Conservation (phyloP, 2,888 invertebrate species). For the Epinotia demarniana region DNA sequence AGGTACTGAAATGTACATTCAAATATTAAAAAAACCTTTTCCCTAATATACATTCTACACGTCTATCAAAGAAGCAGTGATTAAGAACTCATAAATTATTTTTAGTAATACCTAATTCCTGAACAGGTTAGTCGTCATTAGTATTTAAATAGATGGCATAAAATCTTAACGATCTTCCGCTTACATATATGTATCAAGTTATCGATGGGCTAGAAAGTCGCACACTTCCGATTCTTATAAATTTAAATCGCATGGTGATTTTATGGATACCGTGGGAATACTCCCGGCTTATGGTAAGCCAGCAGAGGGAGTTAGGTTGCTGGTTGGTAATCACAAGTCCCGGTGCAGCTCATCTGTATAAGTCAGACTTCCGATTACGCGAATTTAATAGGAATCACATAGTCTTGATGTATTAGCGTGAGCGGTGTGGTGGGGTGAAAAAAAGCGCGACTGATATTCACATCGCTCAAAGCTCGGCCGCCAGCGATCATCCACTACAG, state of each 20-base stretch:
- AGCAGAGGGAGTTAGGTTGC: slow-evolving; percentile 13
- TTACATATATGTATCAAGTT: slow-evolving; percentile 15
- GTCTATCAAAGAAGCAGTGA: background rate
- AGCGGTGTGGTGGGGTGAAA: no score
- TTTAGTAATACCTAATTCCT: background rate
- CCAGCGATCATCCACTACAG: no score
- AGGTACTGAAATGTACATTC: background rate
- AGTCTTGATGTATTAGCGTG: no score
- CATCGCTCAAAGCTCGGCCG: no score
- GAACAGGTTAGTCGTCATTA: background rate
- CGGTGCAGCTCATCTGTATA: no score
- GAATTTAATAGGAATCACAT: no score
- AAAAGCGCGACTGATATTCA: no score
- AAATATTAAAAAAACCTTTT: slow-evolving; percentile 5
- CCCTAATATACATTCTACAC: background rate
- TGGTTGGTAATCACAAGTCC: background rate
- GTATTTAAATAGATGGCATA: background rate
- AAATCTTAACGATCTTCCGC: slow-evolving; percentile 17
- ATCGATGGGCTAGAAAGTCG: slow-evolving; percentile 20
- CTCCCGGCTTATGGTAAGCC: slow-evolving; percentile 13
- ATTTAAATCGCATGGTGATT: slow-evolving; percentile 39
- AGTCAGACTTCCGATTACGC: no score
- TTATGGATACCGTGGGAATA: slow-evolving; percentile 29
- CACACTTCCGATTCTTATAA: slow-evolving; percentile 36
- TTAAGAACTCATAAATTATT: slow-evolving; percentile 5